phyloP scores from a whole-genome alignment of 2,797 vertebrate genomes.

The Sardinella longiceps region DNA sequence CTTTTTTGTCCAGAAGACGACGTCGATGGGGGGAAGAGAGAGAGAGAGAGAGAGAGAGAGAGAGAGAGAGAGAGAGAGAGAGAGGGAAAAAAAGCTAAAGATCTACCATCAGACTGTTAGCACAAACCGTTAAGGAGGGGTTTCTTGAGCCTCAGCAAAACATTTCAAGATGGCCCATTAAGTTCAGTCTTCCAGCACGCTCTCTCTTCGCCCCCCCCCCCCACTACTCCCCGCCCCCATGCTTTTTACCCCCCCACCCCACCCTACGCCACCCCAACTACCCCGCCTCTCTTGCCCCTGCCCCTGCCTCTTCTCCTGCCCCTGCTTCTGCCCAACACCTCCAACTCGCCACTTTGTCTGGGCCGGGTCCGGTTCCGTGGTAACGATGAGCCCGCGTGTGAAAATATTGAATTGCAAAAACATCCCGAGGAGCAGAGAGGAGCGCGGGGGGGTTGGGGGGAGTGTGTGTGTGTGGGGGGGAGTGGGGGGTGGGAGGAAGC shows the following conservation, averaged over 20 bases:
- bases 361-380: slow-evolving; percentile 90
- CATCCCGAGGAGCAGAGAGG: slow-evolving; percentile 75
- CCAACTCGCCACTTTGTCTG: slow-evolving; percentile 82
- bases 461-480: no score
- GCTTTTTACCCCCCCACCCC: not conserved
- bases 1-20: not conserved
- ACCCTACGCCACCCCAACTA: not conserved
- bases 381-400: slow-evolving; percentile 95
- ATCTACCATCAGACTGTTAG: slow-evolving; percentile 66
- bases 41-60: not conserved
- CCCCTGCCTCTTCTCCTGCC: not conserved
- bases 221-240: not conserved
- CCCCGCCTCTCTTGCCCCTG: not conserved
- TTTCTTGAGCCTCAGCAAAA: slow-evolving; percentile 71
- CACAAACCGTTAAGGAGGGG: slow-evolving; percentile 65
- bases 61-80: not conserved
- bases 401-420: slow-evolving; percentile 99
- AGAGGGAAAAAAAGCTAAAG: slow-evolving; percentile 14
- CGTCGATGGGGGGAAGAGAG: not conserved
- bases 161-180: slow-evolving; percentile 85
- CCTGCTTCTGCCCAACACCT: slow-evolving; percentile 57
- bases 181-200: slow-evolving; percentile 66
- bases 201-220: not conserved
- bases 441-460: not conserved
- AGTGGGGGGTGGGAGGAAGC: slow-evolving; percentile 68